Base-by-base conservation (phyloP, 2,888 invertebrate species). In the Calameuta filiformis region DNA sequence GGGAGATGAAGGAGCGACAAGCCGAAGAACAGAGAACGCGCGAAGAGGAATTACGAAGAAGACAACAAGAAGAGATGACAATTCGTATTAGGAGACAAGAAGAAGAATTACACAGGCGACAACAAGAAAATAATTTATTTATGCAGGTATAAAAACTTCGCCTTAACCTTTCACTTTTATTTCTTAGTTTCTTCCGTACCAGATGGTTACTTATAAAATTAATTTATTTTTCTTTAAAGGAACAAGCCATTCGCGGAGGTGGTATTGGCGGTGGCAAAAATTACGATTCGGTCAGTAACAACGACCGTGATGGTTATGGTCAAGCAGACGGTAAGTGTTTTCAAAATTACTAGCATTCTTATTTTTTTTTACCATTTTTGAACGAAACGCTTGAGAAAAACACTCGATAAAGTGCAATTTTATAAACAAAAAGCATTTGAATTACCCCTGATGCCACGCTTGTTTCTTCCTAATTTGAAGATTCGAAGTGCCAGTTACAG, bases 41-140 rank as follows among this genome's bases (percentile, higher is more conserved):
- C 1, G 96, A 96, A 87, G 96, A 96, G 88, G 94, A 94, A 84
- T 90, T 93, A 75, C 92, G 94, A 89, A 93, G 94, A 86, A 94
- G 96, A 12, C 95, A 96, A 87, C 95, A 96, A 90, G 95, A 95
- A 90, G 96, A 96, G 90, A 95, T 97, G 93, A 94, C 95, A 83
- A 92, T 94, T 85, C 94, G 96, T 82, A 96, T 97, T 94, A 93
- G 95, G 80, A 94, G 94, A 76, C 96, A 96, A 92, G 97, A 97
- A 90, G 97, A 97, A 90, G 97, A 97, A 91, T 93, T 97, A 90
- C 94, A 96, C 76, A 94, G 97, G 83, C 93, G 97, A 31, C 97
- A 97, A 90, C 96, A 97, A 91, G 97, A 97, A 92, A 97, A 97
- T 92, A 96, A 95, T 84, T 92, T 97, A 81, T 97, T 97, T 86